Evolutionary conservation across 2,888 invertebrate species (phyloP).

Genomic region (Mimumesa dahlbomi): DNA sequence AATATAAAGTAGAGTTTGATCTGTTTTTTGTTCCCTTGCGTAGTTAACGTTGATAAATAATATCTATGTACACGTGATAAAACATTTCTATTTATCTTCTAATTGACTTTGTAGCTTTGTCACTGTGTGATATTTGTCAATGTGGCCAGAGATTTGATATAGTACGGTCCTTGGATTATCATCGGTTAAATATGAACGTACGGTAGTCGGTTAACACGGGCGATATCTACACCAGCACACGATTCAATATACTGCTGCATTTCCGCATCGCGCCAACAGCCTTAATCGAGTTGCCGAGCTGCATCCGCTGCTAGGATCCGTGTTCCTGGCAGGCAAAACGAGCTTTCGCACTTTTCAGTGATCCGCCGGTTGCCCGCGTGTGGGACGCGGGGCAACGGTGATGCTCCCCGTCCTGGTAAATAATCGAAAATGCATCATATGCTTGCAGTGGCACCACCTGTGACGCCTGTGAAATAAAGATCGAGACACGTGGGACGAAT

Average conservation of each 20-base stretch:
- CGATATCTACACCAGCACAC: not conserved
- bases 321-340: constrained; percentile 11
- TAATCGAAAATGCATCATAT: constrained; percentile 58
- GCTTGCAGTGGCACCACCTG: constrained; percentile 73
- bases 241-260: constrained; percentile 1
- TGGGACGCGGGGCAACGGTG: constrained; percentile 8
- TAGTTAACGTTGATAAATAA: not conserved
- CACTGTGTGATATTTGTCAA: no score
- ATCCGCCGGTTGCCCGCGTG: constrained; percentile 5
- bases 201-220: no score
- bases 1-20: not conserved
- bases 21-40: not conserved
- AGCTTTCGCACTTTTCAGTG: constrained; percentile 10
- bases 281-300: constrained; percentile 22
- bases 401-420: constrained; percentile 20
- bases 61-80: no score
- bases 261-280: constrained; percentile 13
- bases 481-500: constrained; percentile 54
- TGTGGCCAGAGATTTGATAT: no score
- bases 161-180: no score
- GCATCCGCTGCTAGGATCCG: constrained; percentile 19
- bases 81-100: no score
- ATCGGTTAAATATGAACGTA: no score
- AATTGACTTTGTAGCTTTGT: no score
- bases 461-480: constrained; percentile 70